Conservation (phyloP, 1,140 invertebrate genomes). For the Drosophila pseudoobscura region DNA sequence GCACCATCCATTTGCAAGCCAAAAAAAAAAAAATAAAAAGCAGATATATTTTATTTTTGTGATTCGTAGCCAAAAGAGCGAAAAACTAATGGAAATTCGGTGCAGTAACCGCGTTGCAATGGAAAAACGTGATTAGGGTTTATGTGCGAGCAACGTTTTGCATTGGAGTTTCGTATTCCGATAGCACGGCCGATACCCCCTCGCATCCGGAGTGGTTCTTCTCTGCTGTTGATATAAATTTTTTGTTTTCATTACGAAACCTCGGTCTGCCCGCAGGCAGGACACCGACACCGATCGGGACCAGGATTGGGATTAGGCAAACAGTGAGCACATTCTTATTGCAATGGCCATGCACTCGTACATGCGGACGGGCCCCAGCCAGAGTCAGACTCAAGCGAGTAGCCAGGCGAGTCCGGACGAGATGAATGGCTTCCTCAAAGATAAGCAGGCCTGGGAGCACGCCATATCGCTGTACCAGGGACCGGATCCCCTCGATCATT, state of each 20-base stretch:
- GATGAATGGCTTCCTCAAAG: constrained; percentile 77
- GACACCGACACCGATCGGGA: no score
- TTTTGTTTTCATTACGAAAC: no score
- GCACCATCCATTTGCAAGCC: constrained; percentile 23
- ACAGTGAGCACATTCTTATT: no score
- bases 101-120: constrained; percentile 13
- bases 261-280: no score
- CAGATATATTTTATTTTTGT: constrained; percentile 22
- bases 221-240: no score
- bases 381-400: constrained; percentile 22
- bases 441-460: constrained; percentile 88
- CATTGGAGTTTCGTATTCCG: no score
- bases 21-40: constrained; percentile 21
- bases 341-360: constrained; percentile 72
- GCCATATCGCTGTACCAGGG: constrained; percentile 92
- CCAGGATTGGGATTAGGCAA: no score
- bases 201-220: no score
- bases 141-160: no score
- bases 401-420: constrained; percentile 56
- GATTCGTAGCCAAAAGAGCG: constrained; percentile 7
- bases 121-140: no score
- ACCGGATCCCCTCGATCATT: constrained; percentile 93
- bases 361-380: constrained; percentile 52
- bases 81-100: constrained; percentile 21
- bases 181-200: no score